Base-by-base conservation (phyloP, 2,797 vertebrate species). In the Pterois miles region DNA sequence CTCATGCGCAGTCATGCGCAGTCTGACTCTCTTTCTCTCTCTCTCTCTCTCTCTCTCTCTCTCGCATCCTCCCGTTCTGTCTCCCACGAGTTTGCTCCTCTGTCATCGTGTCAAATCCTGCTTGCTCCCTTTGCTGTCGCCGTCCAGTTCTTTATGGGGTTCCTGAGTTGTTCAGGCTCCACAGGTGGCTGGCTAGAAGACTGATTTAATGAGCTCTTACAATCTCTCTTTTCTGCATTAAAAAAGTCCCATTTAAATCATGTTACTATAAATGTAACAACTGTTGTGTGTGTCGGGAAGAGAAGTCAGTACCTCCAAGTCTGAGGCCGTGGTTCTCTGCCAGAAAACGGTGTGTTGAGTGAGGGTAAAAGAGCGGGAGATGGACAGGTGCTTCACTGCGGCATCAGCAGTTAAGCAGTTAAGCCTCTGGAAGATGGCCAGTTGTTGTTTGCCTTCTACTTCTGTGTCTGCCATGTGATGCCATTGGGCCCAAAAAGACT, bases 161-260 rank as follows among this genome's bases (percentile, higher is more conserved):
- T 59, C 38, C 33, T 53, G 20, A 71, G 67, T 76, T 74, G 65
- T 68, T 67, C 71, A 5, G 74, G 53, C 67, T 81, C 80, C 71
- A 76, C 79, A 81, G 83, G 85, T 82, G 76, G 70, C 54, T 25
- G 40, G 31, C 36, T 20, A 22, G 60, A 78, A 65, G 34, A 59
- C 31, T 62, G 71, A 80, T 70, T 76, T 85, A 85, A 85, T 73
- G 77, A 84, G 78, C 40, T 12, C 76, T 56, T 36, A 43, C 22
- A 34, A 33, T 57, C 56, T 31, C 48, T 54, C 33, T 23, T 27
- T 73, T 56, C 25, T 43, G 33, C 29, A 29, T 66, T 20, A 76
- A 65, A 57, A 63, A 53, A 18, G 7, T 20, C 10, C 23, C 48
- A 68, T 76, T 57, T 68, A 50, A 31, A 43, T 13, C 23, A 36